Evolutionary conservation across 2,888 invertebrate species (phyloP).

Genomic region (Congeria kusceri): DNA sequence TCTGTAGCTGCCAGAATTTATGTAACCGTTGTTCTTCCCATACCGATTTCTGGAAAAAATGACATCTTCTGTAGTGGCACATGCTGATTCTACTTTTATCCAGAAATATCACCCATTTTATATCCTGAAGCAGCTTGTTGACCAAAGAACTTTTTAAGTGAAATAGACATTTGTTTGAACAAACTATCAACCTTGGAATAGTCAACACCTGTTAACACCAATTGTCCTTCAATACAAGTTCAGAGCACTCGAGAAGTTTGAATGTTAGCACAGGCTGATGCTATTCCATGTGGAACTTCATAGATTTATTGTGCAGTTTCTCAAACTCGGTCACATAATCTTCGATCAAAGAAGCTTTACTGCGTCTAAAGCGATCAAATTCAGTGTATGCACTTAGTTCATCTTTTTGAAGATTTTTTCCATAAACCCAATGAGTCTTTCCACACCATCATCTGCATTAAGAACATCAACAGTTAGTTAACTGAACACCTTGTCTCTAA

Average conservation of each 20-base stretch:
- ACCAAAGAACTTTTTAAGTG: conserved; percentile 40
- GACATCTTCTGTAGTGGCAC: conserved; percentile 33
- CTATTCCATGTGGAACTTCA: conserved; percentile 44
- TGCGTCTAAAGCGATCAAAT: conserved; percentile 43
- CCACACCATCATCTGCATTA: conserved; percentile 39
- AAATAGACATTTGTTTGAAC: conserved; percentile 41
- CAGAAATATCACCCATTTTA: neutral
- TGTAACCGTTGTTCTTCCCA: conserved; percentile 1
- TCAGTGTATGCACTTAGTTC: conserved; percentile 43
- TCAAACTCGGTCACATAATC: conserved; percentile 51
- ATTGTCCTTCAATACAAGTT: conserved; percentile 41
- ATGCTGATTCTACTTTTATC: conserved; percentile 36
- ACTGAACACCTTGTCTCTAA: conserved; percentile 43
- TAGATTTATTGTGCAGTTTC: conserved; percentile 32
- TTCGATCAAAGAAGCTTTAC: conserved; percentile 30
- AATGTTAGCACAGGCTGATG: conserved; percentile 45
- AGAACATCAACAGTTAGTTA: conserved; percentile 39
- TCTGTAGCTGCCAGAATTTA: neutral
- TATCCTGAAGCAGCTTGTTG: conserved; percentile 24
- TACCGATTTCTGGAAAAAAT: conserved; percentile 29
- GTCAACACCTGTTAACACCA: conserved; percentile 49
- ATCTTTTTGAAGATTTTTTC: conserved; percentile 48
- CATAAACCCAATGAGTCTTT: conserved; percentile 33
- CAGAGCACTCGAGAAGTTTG: conserved; percentile 38
- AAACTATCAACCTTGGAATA: conserved; percentile 32